A percentile compares a stretch with the other conserved stretches of the same genome.
phyloP scores from a whole-genome alignment of 2,113 vertebrate species.

The Lampris megalopsis region DNA sequence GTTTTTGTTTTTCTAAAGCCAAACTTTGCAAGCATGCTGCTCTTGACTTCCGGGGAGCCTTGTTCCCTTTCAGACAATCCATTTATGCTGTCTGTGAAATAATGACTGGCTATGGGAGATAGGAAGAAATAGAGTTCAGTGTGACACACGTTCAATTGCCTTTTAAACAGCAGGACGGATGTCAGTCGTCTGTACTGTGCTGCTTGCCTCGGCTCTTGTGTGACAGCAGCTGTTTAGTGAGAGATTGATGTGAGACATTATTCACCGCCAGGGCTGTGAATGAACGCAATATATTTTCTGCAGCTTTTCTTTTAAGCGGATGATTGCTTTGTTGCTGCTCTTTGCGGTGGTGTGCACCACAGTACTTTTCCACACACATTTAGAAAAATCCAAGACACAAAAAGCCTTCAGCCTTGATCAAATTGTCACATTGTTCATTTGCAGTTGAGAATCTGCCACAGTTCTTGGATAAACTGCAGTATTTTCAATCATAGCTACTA shows the following conservation, averaged over 20 bases:
- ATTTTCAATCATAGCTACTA: no score
- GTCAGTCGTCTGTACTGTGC: constrained; percentile 51
- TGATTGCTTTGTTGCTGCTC: neutral
- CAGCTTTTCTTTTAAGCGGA: constrained; percentile 22
- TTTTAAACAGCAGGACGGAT: constrained; percentile 65
- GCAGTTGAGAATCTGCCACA: no score
- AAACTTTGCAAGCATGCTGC: constrained; percentile 7
- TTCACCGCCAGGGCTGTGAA: constrained; percentile 56
- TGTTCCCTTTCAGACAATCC: constrained; percentile 32
- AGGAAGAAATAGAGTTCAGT: constrained; percentile 42
- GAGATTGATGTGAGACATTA: constrained; percentile 32
- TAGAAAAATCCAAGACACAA: neutral
- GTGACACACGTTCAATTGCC: constrained; percentile 70
- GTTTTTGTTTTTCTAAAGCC: constrained; percentile 4
- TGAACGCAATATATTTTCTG: constrained; percentile 12
- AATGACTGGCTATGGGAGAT: constrained; percentile 64
- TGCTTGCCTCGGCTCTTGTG: constrained; percentile 39
- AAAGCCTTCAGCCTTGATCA: neutral
- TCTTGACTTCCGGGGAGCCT: constrained; percentile 24
- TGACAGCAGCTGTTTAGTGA: constrained; percentile 44
- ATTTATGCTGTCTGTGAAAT: constrained; percentile 56
- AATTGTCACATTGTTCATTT: no score
- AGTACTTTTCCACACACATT: neutral
- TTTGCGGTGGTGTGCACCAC: neutral
- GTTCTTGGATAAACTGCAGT: no score